Evolutionary conservation across 2,797 vertebrate species (phyloP), one percentile per base, ranked within the genome.

Genomic region (Cheirogaleus major): DNA sequence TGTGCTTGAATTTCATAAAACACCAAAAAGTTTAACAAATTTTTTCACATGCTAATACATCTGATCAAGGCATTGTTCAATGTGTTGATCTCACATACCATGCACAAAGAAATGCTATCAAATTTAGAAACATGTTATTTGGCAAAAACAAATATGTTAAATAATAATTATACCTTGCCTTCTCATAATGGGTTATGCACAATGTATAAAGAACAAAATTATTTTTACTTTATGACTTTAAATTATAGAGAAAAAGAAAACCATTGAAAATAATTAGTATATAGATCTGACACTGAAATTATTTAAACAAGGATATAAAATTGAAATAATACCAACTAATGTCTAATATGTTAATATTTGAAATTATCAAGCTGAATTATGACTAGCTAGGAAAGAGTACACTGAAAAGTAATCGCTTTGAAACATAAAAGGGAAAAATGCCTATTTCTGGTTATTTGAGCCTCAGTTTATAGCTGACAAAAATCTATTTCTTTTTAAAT

Each of bases 111-210:
- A 91, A 63, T 63, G 81, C 96, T 35, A 91, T 89, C 80, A 95
- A 85, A 96, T 87, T 97, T 97, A 93, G 94, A 94, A 95, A 90
- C 89, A 87, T 94, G 67, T 57, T 96, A 97, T 95, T 96, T 96
- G 45, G 25, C 72, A 95, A 96, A 96, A 96, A 73, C 65, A 95
- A 95, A 72, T 32, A 89, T 67, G 30, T 78, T 93, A 76, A 95
- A 76, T 78, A 90, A 95, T 97, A 97, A 98, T 97, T 97, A 97
- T 69, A 96, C 32, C 61, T 90, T 96, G 59, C 12, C 50, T 96
- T 87, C 59, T 91, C 45, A 87, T n/a, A 38, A 73, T 90, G 57
- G 12, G 25, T 84, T 96, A 93, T 80, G 78, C 35, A 93, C 45
- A 92, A 86, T 65, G 41, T 61, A 70, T 88, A 95, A 91, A 91